Conservation (phyloP, 2,797 vertebrate genomes). For the Neoniphon sammara region DNA sequence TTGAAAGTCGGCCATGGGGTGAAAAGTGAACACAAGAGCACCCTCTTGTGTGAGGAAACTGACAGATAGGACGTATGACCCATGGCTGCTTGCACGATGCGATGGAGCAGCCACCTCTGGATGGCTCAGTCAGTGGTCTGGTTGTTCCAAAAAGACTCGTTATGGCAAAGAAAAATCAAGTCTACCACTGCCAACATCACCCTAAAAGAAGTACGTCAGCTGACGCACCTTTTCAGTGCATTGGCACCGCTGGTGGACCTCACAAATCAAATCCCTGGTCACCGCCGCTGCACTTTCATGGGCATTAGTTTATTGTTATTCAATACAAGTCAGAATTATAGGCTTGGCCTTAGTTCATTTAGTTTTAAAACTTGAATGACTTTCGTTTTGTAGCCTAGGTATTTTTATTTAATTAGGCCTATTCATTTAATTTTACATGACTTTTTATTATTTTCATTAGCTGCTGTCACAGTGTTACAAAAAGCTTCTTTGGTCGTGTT, state of each 20-base stretch:
- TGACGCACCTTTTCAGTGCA: background rate
- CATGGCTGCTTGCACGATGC: background rate
- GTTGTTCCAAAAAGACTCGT: background rate
- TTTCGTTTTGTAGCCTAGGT: no score
- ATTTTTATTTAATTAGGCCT: no score
- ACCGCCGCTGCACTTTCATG: no score
- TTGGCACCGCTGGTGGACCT: background rate
- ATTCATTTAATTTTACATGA: no score
- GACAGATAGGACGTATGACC: background rate
- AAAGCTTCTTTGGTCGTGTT: no score
- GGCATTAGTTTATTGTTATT: no score
- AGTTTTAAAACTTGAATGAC: no score
- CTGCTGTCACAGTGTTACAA: no score
- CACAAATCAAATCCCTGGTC: slow-evolving; percentile 1
- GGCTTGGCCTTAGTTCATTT: no score
- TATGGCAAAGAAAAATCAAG: background rate
- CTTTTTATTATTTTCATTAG: no score
- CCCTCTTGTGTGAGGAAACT: background rate
- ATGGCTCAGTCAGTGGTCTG: background rate
- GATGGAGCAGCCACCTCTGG: background rate
- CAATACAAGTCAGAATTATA: no score
- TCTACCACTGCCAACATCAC: background rate
- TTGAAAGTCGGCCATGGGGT: background rate
- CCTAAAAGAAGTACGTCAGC: background rate
- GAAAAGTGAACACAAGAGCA: background rate